phyloP scores from a whole-genome alignment of 2,797 vertebrate species.

The Thamnophis elegans region DNA sequence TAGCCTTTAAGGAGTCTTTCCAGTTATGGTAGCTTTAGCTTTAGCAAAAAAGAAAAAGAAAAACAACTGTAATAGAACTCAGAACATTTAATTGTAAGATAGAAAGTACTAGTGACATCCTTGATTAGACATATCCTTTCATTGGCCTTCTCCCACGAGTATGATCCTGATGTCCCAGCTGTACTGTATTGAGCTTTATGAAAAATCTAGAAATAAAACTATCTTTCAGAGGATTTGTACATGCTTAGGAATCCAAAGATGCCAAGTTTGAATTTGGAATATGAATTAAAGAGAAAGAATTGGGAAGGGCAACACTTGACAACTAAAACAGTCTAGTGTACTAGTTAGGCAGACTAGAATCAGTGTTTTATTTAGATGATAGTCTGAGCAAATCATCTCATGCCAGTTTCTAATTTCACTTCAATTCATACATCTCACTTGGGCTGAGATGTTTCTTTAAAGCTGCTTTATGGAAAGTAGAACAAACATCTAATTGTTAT shows the following conservation, averaged over 20 bases:
- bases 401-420: not conserved
- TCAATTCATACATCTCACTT: not conserved
- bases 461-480: not conserved
- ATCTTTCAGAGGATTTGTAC: not conserved
- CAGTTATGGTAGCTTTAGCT: not conserved
- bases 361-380: not conserved
- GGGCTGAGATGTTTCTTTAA: not conserved
- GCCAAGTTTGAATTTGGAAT: not conserved
- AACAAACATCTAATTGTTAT: not conserved
- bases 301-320: not conserved
- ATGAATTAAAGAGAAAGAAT: not conserved
- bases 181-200: not conserved
- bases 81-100: not conserved
- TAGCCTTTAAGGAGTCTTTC: not conserved
- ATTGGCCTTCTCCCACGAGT: not conserved
- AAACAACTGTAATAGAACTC: not conserved
- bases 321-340: not conserved
- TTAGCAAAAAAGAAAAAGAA: too few relatives aligned
- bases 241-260: not conserved
- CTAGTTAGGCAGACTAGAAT: not conserved
- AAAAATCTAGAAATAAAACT: not conserved
- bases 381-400: not conserved
- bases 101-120: not conserved
- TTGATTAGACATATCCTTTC: not conserved
- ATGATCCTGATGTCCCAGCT: not conserved